A percentile compares a stretch with the other conserved stretches of the same genome.
Conservation (phyloP, 2,113 vertebrate species). For the Sakesphorus luctuosus region DNA sequence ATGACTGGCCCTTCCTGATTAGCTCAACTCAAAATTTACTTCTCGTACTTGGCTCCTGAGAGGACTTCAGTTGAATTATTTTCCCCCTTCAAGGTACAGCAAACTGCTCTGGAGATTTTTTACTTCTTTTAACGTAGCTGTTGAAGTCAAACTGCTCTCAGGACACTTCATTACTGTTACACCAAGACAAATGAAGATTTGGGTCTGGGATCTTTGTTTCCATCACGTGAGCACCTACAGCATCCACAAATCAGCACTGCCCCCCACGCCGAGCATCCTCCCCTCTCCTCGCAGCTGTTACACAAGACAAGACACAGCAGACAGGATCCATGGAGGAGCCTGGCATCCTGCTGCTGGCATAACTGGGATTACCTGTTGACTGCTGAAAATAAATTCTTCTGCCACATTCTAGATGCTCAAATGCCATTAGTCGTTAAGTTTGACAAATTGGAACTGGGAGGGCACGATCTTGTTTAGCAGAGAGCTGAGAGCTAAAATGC, state of each 20-base stretch:
- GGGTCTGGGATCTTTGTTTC: background rate
- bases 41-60: background rate
- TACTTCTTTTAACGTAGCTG: background rate
- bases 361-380: background rate
- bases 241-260: background rate
- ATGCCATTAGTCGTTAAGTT: background rate
- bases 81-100: background rate
- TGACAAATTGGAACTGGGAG: background rate
- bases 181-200: background rate
- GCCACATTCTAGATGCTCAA: background rate
- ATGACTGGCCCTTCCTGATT: constrained; percentile 43
- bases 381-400: background rate
- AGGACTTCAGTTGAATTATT: constrained; percentile 13
- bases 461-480: background rate
- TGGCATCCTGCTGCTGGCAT: background rate
- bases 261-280: background rate
- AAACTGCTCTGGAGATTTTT: background rate
- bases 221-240: background rate
- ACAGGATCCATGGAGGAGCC: background rate
- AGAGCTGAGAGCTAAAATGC: background rate
- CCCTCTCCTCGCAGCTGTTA: no score
- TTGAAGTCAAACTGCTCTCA: background rate
- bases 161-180: background rate
- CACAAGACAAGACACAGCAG: no score
- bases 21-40: constrained; percentile 29